These are phyloP conservation scores for Okapia johnstoni DNA, from an alignment of 2,113 vertebrate genomes.

Conservation along the genomic window DNA sequence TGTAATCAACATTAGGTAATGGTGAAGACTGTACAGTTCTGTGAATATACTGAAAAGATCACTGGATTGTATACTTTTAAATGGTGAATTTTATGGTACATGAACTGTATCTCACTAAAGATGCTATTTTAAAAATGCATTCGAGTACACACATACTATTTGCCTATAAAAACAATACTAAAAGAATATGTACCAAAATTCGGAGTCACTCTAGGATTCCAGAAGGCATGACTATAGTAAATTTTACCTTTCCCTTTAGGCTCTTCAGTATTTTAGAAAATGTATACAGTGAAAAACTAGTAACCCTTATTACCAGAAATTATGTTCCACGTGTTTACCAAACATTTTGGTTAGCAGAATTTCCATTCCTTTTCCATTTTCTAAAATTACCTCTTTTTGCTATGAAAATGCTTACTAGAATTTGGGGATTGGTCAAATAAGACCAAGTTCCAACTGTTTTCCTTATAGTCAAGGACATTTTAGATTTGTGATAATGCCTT, in stretches of 20 bases:
- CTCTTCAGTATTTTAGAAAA: slow-evolving; percentile 32
- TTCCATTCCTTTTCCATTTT: background rate
- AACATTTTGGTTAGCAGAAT: background rate
- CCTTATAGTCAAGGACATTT: background rate
- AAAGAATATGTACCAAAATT: slow-evolving; percentile 2
- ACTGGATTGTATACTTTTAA: background rate
- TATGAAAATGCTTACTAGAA: background rate
- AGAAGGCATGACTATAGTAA: background rate
- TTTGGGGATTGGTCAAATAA: background rate
- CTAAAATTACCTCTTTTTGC: background rate
- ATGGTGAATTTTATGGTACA: background rate
- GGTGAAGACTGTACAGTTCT: background rate
- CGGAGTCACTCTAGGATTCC: background rate
- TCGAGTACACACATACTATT: background rate
- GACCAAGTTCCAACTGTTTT: background rate
- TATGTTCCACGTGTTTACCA: background rate
- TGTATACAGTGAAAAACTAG: background rate
- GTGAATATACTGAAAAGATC: background rate
- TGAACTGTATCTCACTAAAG: background rate
- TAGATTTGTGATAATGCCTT: background rate
- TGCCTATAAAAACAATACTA: background rate
- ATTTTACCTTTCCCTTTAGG: background rate
- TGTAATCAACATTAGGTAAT: background rate
- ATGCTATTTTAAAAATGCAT: background rate
- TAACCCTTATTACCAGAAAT: slow-evolving; percentile 8